Base-by-base conservation (phyloP, 2,888 invertebrate species). In the Agriopis marginaria region DNA sequence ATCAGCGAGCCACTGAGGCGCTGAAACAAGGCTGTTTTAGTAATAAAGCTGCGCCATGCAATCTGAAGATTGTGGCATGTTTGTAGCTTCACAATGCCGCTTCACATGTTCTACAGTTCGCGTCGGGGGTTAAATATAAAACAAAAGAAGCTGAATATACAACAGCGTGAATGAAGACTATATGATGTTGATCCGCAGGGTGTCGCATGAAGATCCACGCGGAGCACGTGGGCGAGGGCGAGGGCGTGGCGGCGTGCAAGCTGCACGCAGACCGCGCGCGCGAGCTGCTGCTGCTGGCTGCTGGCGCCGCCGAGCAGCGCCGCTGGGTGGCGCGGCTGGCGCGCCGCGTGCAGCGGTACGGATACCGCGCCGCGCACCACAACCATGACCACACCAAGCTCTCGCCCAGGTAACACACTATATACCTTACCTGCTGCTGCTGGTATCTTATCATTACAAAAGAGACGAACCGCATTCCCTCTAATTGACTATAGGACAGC, bases 121-220 rank as follows among this genome's bases (percentile, higher is more conserved):
- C 17, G 17, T 23, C 17, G 17, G 17, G 17, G 17, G 17, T 23
- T 23, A 23, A 23, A 23, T 1, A 23, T 2, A 23, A 23, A 23
- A 23, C 17, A 23, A 23, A 23, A 23, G 17, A 23, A 23, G 17
- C 17, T 23, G 17, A 23, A 23, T 23, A 23, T 23, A 23, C 17
- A 23, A 23, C 17, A 32, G 32, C 5, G 32, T 32, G 32, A 32
- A 32, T 32, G 32, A 23, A 23, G 17, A 23, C 17, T 0, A 23
- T 23, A 23, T 23, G 5, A 47, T 47, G n/a, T 47, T 14, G 53
- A 23, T 23, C 17, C 17, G 1, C 87, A 97, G 99, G 98, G 78
- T 99, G 99, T 94, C 97, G 98, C 86, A 97, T 98, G 89, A 99
- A 99, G 95, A 97, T 99, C 85, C 99, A 99, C 94, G 98, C 98